phyloP scores from a whole-genome alignment of 2,888 invertebrate genomes.

The Anticlea derivata region DNA sequence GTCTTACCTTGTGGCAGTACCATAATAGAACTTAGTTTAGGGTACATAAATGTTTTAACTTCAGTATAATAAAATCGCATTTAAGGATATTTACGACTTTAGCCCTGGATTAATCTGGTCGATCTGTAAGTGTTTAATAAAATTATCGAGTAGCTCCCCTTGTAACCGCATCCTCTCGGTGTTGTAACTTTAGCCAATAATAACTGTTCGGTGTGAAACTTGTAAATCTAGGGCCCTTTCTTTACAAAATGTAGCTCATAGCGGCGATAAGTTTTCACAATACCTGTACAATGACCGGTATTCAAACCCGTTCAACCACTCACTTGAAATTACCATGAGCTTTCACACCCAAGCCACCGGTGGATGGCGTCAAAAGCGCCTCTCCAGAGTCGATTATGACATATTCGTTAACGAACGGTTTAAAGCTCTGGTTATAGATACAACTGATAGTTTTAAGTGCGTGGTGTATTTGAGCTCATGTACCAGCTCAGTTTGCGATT shows the following conservation, averaged over 20 bases:
- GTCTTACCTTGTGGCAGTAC: conserved; percentile 48
- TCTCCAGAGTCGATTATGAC: too few species aligned
- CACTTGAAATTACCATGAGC: not conserved
- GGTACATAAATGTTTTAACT: conserved; percentile 55
- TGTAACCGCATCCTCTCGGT: conserved; percentile 17
- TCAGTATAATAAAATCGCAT: conserved; percentile 38
- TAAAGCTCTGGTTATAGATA: too few species aligned
- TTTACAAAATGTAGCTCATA: not conserved
- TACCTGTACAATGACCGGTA: not conserved
- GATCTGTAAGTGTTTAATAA: conserved; percentile 17
- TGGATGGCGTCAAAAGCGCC: too few species aligned
- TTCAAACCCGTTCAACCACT: too few species aligned
- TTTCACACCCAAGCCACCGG: too few species aligned
- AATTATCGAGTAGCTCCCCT: conserved; percentile 20
- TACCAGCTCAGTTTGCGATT: too few species aligned
- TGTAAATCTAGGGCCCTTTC: conserved; percentile 1
- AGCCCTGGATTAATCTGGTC: conserved; percentile 17
- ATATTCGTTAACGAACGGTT: too few species aligned
- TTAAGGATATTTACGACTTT: conserved; percentile 32
- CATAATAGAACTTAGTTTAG: conserved; percentile 52
- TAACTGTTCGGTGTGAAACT: conserved; percentile 3
- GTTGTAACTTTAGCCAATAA: conserved; percentile 14
- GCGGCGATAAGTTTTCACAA: not conserved
- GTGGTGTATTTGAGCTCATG: too few species aligned
- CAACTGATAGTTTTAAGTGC: too few species aligned